Conservation (phyloP, 2,888 invertebrate species). For the Drosophila mimica region DNA sequence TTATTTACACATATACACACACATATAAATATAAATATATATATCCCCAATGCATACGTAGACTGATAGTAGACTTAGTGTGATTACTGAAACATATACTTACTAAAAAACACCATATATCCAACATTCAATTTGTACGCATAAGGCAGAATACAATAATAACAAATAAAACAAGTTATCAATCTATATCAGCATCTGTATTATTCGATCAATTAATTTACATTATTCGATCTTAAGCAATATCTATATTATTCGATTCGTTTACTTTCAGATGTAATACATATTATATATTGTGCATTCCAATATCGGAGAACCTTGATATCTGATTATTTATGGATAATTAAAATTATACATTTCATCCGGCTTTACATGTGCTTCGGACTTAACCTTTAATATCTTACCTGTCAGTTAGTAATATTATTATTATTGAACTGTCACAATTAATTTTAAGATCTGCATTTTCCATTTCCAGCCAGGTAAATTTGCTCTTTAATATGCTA, state of each 20-base stretch:
- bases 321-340: neutral
- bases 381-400: neutral
- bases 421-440: conserved; percentile 5
- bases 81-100: conserved; percentile 47
- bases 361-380: neutral
- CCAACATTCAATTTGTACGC: conserved; percentile 72
- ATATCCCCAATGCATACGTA: conserved; percentile 75
- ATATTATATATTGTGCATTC: neutral
- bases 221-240: conserved; percentile 1
- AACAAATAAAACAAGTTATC: conserved; percentile 27
- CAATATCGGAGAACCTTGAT: neutral
- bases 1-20: conserved; percentile 25
- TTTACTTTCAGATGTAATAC: neutral
- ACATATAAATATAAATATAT: conserved; percentile 8
- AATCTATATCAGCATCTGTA: conserved; percentile 8
- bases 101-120: conserved; percentile 41
- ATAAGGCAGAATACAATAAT: conserved; percentile 51
- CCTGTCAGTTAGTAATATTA: neutral
- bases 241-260: conserved; percentile 2
- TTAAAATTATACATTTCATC: neutral
- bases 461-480: neutral
- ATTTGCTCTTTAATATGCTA: neutral
- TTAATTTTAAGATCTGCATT: neutral
- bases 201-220: neutral
- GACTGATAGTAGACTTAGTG: conserved; percentile 83